These are phyloP conservation scores for Microtus oregoni DNA, from an alignment of 2,113 vertebrate genomes.

Conservation along the genomic window DNA sequence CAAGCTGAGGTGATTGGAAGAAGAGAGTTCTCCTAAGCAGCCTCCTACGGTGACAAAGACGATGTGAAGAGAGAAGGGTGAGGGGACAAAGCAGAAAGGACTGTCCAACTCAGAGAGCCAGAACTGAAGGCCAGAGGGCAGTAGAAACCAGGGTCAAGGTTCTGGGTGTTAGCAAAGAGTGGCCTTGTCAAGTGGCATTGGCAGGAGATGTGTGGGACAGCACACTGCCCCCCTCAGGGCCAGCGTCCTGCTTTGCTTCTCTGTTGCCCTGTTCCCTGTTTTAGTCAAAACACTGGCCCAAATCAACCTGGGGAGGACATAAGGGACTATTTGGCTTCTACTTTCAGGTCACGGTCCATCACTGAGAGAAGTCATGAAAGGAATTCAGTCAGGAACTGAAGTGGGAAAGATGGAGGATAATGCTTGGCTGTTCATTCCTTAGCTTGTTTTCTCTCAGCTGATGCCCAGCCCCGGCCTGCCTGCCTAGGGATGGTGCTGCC, in stretches of 20 bases:
- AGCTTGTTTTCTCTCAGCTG: neutral
- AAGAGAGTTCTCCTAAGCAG: neutral
- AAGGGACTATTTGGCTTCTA: neutral
- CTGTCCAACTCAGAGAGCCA: neutral
- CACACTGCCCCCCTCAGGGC: too few relatives aligned
- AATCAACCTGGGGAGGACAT: neutral
- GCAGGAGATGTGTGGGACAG: too few relatives aligned
- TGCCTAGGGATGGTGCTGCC: neutral
- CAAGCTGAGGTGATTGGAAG: neutral
- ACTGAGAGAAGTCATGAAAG: neutral
- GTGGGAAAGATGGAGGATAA: neutral
- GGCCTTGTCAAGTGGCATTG: neutral
- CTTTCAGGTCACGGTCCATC: neutral
- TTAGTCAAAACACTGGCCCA: neutral
- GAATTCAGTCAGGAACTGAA: neutral
- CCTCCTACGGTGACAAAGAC: neutral
- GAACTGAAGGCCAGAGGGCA: neutral
- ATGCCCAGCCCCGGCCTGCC: neutral
- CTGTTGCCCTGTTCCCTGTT: neutral
- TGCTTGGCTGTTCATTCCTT: neutral
- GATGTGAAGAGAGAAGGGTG: neutral
- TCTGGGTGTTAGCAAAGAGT: neutral
- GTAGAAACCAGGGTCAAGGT: neutral
- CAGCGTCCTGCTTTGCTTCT: neutral
- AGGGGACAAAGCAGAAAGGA: neutral